Conservation (phyloP, 2,113 vertebrate genomes). For the Phoxinus phoxinus region DNA sequence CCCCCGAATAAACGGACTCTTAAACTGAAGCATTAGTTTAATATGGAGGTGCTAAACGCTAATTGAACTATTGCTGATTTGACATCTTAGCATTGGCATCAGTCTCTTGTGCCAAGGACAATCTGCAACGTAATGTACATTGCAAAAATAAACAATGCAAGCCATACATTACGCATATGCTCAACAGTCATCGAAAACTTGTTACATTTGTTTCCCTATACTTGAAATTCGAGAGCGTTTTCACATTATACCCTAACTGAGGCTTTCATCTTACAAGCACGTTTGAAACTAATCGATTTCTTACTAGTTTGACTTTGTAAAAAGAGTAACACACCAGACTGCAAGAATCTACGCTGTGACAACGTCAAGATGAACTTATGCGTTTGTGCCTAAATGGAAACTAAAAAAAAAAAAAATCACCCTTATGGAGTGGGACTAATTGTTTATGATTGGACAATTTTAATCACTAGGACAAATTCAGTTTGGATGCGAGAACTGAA, state of each 20-base stretch:
- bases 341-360: neutral
- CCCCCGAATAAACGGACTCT: neutral
- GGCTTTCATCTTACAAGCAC: neutral
- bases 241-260: neutral
- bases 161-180: neutral
- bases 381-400: neutral
- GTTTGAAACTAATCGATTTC: neutral
- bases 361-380: neutral
- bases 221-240: neutral
- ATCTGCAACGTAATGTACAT: neutral
- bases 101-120: neutral
- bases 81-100: neutral
- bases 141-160: conserved; percentile 20
- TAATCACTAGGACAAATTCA: neutral
- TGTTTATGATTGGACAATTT: neutral
- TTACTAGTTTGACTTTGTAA: neutral
- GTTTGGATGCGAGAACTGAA: neutral
- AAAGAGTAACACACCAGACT: neutral
- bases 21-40: neutral
- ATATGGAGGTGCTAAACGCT: neutral
- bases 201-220: neutral
- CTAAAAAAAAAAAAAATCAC: conserved; percentile 20
- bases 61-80: conserved; percentile 9
- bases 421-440: neutral
- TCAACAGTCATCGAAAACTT: neutral